Evolutionary conservation across 2,888 invertebrate genomes (phyloP).

Genomic region (Xylota segnis): DNA sequence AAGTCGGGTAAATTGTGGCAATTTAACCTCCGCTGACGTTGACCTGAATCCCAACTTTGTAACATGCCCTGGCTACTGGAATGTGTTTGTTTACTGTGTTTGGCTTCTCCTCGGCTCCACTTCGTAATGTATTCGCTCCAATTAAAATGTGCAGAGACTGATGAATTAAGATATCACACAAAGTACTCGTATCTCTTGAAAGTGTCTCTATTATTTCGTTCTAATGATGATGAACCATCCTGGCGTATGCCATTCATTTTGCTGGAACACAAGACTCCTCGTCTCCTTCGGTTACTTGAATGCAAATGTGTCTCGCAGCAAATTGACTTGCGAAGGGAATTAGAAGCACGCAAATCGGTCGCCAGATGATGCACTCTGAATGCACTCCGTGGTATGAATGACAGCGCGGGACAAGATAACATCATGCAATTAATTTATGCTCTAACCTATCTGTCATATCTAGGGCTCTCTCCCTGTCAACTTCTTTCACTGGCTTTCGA

Average conservation of each 20-base stretch:
- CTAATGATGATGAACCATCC: slow-evolving; percentile 64
- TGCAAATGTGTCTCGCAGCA: slow-evolving; percentile 8
- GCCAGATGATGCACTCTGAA: slow-evolving; percentile 32
- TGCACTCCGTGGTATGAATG: slow-evolving; percentile 65
- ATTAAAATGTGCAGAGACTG: slow-evolving; percentile 25
- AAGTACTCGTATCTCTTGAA: slow-evolving; percentile 28
- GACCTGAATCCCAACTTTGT: slow-evolving; percentile 47
- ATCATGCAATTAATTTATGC: slow-evolving; percentile 73
- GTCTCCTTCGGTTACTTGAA: slow-evolving; percentile 4
- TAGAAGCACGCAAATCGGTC: slow-evolving; percentile 20
- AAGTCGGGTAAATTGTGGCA: slow-evolving; percentile 60
- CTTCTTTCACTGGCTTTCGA: slow-evolving; percentile 55
- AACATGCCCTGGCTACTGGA: slow-evolving; percentile 9
- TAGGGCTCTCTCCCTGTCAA: slow-evolving; percentile 32
- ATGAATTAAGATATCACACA: slow-evolving; percentile 57
- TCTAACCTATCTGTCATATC: slow-evolving; percentile 57
- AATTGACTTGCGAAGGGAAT: slow-evolving; percentile 9
- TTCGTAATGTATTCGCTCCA: slow-evolving; percentile 41
- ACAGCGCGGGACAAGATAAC: slow-evolving; percentile 62
- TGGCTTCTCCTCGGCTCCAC: slow-evolving; percentile 29
- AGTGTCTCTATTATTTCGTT: slow-evolving; percentile 47
- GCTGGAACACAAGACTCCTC: slow-evolving; percentile 36
- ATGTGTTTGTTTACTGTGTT: slow-evolving; percentile 33
- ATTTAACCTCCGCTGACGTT: slow-evolving; percentile 31
- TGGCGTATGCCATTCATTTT: slow-evolving; percentile 51